Base-by-base conservation (phyloP, 2,113 vertebrate genomes). In the Colistium nudipinnis region DNA sequence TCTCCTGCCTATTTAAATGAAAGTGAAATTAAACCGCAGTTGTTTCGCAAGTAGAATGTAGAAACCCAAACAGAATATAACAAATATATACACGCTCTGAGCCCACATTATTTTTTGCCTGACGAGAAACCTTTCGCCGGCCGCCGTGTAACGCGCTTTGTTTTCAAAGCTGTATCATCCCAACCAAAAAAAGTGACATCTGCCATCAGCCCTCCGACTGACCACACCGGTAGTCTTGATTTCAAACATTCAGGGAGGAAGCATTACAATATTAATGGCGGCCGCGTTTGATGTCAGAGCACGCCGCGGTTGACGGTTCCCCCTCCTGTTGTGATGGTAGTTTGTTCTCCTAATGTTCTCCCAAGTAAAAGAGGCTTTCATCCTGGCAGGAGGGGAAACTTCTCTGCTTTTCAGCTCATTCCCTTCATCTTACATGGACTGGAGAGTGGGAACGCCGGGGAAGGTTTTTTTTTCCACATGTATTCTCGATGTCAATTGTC, bases 331-430 rank as follows among this genome's bases (percentile, higher is more conserved):
- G 88, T 82, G 87, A 86, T 63, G 76, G 65, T 81, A 83, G 87
- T 90, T 90, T 91, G 88, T 91, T 88, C 89, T 88, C 85, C 80
- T 90, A 82, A 91, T 89, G 88, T 89, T 85, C 89, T 85, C 76
- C 77, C 74, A 70, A 74, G 85, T 85, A 81, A 86, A 89, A 74
- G 77, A 74, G 43, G 79, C 89, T 90, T 91, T 91, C 85, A 91
- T 90, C 88, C 80, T 88, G 76, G 89, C 89, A 64, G 89, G 89
- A 82, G 89, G 86, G 85, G 78, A 85, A 70, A 80, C 66, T 82
- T 68, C 82, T 74, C 65, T 25, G 79, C 82, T 80, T 60, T 81
- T 74, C 74, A 22, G 57, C 69, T 75, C 82, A 55, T 66, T 56
- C 63, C 66, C 64, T 64, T 70, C 48, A 62, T 57, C 80, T 67